Evolutionary conservation across 2,797 vertebrate genomes (phyloP), one percentile per base, ranked within the genome.

Genomic region (Oophaga sylvatica): DNA sequence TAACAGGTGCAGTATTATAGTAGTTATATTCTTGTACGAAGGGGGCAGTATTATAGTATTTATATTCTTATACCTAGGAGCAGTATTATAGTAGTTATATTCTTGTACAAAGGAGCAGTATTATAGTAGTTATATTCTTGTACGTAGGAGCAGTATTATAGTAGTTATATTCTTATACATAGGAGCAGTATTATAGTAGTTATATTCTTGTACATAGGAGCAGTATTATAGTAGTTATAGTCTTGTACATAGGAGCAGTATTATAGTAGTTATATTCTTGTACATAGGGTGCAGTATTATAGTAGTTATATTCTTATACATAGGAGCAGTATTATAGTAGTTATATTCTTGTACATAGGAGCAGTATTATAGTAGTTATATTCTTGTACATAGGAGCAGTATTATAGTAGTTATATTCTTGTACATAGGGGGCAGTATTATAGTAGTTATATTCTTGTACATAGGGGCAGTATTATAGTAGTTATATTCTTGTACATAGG

Each of bases 241-340:
- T 11, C 8, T 65, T 65, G 62, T 65, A 65, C 9, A 65, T 11
- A 65, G 62, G 62, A n/a, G n/a, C n/a, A n/a, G n/a, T n/a, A n/a
- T n/a, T 70, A 70, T 70, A 70, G 68, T 35, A 70, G 67, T 70
- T 35, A 35, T 70, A 70, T 70, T 70, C 67, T 70, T 70, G 29
- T 17, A 35, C 5, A 35, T 35, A 41, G 68, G 68, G 16, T n/a
- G 68, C 31, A 71, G 29, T 71, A 71, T 71, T 71, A 71, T 19
- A 65, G 63, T 26, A 65, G 62, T 63, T 63, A 63, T 63, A 63
- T 63, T 63, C 62, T 63, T 63, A 20, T 63, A 63, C 2, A 63
- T 63, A 26, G 62, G n/a, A n/a, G 62, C 62, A 65, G 62, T 65
- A 65, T 65, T 65, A 65, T 65, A 65, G 62, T 65, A 65, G 62